Percentiles rank a stretch among this genome's conserved stretches.
Conservation (phyloP, 2,797 vertebrate genomes). For the Thaleichthys pacificus region DNA sequence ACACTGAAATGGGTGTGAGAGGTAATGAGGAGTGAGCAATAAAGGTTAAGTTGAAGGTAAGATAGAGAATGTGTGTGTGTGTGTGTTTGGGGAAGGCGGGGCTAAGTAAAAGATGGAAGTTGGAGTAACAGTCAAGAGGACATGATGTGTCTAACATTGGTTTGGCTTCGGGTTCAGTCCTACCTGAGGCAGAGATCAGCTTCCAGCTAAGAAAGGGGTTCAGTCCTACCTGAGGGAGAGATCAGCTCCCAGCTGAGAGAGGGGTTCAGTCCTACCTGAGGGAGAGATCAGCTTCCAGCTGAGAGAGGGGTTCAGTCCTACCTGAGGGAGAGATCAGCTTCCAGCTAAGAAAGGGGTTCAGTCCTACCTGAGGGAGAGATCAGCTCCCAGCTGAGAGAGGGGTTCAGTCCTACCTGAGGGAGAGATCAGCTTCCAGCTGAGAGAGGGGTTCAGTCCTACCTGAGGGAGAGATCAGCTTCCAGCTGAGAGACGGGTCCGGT, state of each 20-base stretch:
- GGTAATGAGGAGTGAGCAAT: too few relatives aligned
- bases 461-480: conserved; percentile 72
- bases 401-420: too few relatives aligned
- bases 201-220: conserved; percentile 76
- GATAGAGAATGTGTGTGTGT: not conserved
- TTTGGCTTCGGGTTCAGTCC: not conserved
- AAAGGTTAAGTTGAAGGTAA: not conserved
- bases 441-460: conserved; percentile 60
- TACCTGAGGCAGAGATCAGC: conserved; percentile 72
- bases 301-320: conserved; percentile 67
- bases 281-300: conserved; percentile 75
- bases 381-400: not conserved
- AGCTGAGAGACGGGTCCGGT: conserved; percentile 76
- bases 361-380: too few relatives aligned
- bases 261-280: conserved; percentile 70
- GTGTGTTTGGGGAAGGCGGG: too few relatives aligned
- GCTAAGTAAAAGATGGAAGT: too few relatives aligned
- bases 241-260: conserved; percentile 75
- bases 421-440: not conserved
- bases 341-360: conserved; percentile 74
- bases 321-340: conserved; percentile 71
- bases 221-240: conserved; percentile 67
- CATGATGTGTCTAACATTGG: not conserved
- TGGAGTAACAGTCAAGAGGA: not conserved
- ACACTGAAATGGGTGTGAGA: too few relatives aligned